A percentile compares a stretch with the other conserved stretches of the same genome.
These are phyloP conservation scores for Cerastis leucographa DNA, from an alignment of 2,888 invertebrate genomes.

Conservation along the genomic window DNA sequence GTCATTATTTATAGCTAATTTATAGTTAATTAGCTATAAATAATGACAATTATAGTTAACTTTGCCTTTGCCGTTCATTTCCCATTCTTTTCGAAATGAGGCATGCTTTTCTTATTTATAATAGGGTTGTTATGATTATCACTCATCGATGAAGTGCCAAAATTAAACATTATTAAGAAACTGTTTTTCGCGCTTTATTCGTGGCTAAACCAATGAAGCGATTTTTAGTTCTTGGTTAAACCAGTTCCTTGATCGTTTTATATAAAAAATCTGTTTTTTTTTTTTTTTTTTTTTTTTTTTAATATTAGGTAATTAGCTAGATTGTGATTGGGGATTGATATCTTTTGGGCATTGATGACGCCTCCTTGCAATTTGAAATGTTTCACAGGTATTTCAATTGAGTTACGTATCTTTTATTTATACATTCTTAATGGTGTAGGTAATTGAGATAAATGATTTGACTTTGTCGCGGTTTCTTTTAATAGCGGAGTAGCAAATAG, in stretches of 20 bases:
- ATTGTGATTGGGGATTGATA: background rate
- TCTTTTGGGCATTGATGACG: background rate
- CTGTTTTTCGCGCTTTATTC: slow-evolving; percentile 6
- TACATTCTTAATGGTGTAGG: background rate
- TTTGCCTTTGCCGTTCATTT: background rate
- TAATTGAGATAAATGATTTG: slow-evolving; percentile 12
- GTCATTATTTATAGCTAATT: slow-evolving; percentile 8
- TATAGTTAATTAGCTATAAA: no score
- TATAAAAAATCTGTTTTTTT: no score
- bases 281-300: no score
- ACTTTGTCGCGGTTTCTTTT: slow-evolving; percentile 16
- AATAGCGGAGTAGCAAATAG: slow-evolving; percentile 4
- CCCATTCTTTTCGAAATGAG: background rate
- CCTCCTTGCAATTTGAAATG: background rate
- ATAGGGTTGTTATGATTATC: background rate
- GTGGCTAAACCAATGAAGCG: background rate
- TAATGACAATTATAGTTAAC: no score
- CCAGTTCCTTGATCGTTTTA: background rate
- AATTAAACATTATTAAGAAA: slow-evolving; percentile 6
- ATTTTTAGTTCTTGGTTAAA: background rate
- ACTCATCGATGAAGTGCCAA: slow-evolving; percentile 9
- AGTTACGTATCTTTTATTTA: slow-evolving; percentile 8
- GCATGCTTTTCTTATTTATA: background rate
- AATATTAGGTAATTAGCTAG: background rate
- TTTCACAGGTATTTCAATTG: background rate